Evolutionary conservation across 2,113 vertebrate species (phyloP).

Genomic region (Paradoxurus hermaphroditus): DNA sequence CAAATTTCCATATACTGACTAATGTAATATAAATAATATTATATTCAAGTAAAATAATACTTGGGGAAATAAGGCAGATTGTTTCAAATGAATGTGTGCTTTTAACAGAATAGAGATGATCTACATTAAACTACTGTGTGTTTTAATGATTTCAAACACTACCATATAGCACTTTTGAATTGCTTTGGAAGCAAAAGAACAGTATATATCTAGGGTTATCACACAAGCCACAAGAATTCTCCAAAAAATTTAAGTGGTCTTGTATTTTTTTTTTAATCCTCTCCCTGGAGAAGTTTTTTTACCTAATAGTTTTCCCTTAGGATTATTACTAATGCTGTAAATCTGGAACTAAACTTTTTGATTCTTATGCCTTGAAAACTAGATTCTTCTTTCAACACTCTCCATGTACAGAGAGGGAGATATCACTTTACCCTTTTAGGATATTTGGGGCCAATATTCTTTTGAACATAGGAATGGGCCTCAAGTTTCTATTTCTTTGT

Average conservation of each 20-base stretch:
- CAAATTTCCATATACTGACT: neutral
- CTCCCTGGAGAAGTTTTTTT: constrained; percentile 13
- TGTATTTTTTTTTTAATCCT: neutral
- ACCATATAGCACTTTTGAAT: neutral
- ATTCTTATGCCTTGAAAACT: neutral
- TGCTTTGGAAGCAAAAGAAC: neutral
- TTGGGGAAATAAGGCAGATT: neutral
- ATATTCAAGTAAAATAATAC: constrained; percentile 5
- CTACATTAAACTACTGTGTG: neutral
- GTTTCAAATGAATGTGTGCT: neutral
- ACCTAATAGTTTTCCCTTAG: neutral
- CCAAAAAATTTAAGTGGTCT: neutral
- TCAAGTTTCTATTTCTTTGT: neutral
- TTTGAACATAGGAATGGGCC: neutral
- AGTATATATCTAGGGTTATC: neutral
- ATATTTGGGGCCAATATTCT: neutral
- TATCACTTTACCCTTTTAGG: neutral
- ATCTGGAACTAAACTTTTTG: neutral
- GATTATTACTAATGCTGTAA: neutral
- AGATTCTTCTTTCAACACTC: neutral
- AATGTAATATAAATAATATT: neutral
- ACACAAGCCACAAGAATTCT: neutral
- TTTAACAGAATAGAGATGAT: neutral
- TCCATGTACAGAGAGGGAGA: neutral
- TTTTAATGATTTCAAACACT: constrained; percentile 30